phyloP scores from a whole-genome alignment of 2,797 vertebrate species.

The Gastrophryne carolinensis region DNA sequence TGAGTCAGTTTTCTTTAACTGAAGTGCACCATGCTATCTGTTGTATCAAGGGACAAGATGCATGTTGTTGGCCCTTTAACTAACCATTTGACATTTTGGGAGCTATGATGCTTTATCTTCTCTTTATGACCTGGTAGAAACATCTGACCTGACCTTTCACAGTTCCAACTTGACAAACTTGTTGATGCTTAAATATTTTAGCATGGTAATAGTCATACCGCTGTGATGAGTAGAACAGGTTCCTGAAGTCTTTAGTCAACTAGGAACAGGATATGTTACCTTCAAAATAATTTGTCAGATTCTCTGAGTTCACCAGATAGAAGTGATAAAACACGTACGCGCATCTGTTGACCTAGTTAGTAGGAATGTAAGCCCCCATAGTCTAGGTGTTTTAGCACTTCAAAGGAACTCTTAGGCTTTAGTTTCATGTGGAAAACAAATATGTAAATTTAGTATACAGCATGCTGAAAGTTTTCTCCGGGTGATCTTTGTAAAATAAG shows the following conservation, averaged over 20 bases:
- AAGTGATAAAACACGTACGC: constrained; percentile 16
- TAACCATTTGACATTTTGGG: constrained; percentile 14
- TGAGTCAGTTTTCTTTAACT: too few relatives aligned
- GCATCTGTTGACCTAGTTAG: constrained; percentile 12
- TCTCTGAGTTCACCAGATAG: constrained; percentile 1
- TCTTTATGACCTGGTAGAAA: constrained; percentile 1
- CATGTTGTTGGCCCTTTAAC: not conserved
- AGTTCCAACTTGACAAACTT: not conserved
- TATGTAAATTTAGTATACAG: too few relatives aligned
- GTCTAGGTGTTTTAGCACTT: too few relatives aligned
- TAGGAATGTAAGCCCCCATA: constrained; percentile 2
- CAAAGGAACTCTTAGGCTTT: too few relatives aligned
- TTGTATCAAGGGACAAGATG: not conserved
- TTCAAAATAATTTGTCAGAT: constrained; percentile 2
- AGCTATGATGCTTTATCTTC: not conserved
- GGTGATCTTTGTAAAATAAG: too few relatives aligned
- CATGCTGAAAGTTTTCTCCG: too few relatives aligned
- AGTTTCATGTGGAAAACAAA: too few relatives aligned
- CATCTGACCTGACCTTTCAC: not conserved
- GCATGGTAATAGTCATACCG: not conserved
- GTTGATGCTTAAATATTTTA: not conserved
- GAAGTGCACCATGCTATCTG: too few relatives aligned
- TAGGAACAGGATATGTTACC: not conserved
- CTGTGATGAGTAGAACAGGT: not conserved
- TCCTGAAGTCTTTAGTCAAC: not conserved